Evolutionary conservation across 1,140 invertebrate species (phyloP).

Genomic region (Onthophagus taurus): DNA sequence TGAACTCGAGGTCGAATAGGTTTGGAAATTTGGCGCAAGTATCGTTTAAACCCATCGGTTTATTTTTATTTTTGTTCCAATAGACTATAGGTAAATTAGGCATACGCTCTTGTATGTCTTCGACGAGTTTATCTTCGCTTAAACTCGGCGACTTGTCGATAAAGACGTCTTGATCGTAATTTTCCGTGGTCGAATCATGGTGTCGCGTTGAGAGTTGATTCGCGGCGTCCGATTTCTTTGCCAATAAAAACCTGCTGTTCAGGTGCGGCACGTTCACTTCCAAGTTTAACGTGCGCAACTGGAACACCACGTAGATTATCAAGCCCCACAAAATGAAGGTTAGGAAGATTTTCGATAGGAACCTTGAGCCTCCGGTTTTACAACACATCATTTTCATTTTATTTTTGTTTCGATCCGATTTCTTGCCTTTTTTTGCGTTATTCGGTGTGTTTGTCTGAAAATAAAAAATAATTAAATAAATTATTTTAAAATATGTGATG

Average conservation of each 20-base stretch:
- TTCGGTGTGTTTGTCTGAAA: too few species aligned
- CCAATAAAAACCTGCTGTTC: conserved; percentile 34
- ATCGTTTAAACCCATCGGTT: conserved; percentile 61
- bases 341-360: conserved; percentile 41
- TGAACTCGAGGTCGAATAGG: conserved; percentile 81
- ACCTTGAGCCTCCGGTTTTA: conserved; percentile 37
- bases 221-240: conserved; percentile 31
- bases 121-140: conserved; percentile 66
- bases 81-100: conserved; percentile 75
- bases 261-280: conserved; percentile 36
- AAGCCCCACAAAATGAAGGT: conserved; percentile 42
- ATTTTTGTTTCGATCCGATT: too few species aligned
- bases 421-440: too few species aligned
- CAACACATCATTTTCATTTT: too few species aligned
- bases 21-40: conserved; percentile 73
- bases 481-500: too few species aligned
- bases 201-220: too few species aligned
- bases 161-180: conserved; percentile 44
- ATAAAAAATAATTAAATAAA: too few species aligned
- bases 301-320: conserved; percentile 39
- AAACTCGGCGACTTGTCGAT: conserved; percentile 56
- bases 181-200: conserved; percentile 25
- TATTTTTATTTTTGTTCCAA: conserved; percentile 70
- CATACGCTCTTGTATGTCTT: conserved; percentile 62
- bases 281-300: conserved; percentile 37